A percentile compares a stretch with the other conserved stretches of the same genome.
phyloP scores from a whole-genome alignment of 2,888 invertebrate species.

The Drosophila rubida region DNA sequence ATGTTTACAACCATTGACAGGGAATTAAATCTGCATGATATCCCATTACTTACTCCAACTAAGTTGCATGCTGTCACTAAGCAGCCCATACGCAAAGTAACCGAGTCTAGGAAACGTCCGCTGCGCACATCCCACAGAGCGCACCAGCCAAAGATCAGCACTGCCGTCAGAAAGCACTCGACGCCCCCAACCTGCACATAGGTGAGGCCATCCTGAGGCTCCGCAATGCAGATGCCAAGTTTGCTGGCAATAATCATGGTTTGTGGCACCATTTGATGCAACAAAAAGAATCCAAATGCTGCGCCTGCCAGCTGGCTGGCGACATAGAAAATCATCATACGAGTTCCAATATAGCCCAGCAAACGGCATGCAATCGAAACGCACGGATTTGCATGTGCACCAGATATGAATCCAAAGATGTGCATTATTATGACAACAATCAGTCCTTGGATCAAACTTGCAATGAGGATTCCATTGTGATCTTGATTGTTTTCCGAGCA shows the following conservation, averaged over 20 bases:
- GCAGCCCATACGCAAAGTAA: constrained; percentile 62
- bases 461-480: constrained; percentile 9
- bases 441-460: constrained; percentile 54
- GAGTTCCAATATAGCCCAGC: constrained; percentile 50
- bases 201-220: constrained; percentile 40
- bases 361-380: constrained; percentile 60
- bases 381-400: constrained; percentile 68
- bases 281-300: constrained; percentile 40
- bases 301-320: constrained; percentile 56
- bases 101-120: constrained; percentile 61
- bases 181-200: constrained; percentile 44
- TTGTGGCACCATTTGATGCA: constrained; percentile 51
- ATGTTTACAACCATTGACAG: background rate
- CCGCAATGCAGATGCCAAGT: constrained; percentile 42
- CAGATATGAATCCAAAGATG: constrained; percentile 68
- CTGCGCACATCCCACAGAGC: constrained; percentile 71
- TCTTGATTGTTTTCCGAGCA: constrained; percentile 4
- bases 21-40: too few species aligned
- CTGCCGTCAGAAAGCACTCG: constrained; percentile 52
- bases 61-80: constrained; percentile 56
- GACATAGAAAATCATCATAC: constrained; percentile 50
- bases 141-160: constrained; percentile 63
- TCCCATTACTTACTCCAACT: constrained; percentile 54
- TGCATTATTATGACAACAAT: constrained; percentile 57
- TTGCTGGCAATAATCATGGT: constrained; percentile 30